phyloP scores from a whole-genome alignment of 1,140 invertebrate genomes.

The Anthonomus grandis region DNA sequence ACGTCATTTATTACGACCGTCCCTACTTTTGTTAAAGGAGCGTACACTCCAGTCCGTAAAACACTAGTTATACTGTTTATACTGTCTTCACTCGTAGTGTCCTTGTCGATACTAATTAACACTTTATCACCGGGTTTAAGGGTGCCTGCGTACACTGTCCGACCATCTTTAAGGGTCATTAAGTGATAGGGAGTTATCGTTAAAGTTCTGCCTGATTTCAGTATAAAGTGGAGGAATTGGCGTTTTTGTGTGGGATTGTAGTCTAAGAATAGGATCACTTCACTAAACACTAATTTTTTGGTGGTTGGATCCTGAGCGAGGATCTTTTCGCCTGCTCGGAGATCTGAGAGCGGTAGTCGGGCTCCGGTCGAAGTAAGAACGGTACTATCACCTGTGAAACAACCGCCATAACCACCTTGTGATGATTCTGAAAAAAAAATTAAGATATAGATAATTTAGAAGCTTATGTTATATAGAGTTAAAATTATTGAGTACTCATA shows the following conservation, averaged over 20 bases:
- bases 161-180: constrained; percentile 51
- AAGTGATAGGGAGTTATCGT: constrained; percentile 85
- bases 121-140: constrained; percentile 53
- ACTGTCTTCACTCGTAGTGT: constrained; percentile 56
- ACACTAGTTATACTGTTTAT: constrained; percentile 61
- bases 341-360: constrained; percentile 61
- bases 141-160: constrained; percentile 59
- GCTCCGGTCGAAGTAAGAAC: constrained; percentile 58
- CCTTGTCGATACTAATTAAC: constrained; percentile 52
- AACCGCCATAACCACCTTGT: constrained; percentile 76
- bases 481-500: too few relatives aligned
- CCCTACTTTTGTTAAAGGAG: constrained; percentile 84
- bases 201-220: constrained; percentile 65
- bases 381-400: constrained; percentile 67
- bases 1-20: constrained; percentile 89
- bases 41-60: constrained; percentile 72
- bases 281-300: constrained; percentile 72
- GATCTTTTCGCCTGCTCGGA: constrained; percentile 77
- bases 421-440: constrained; percentile 80
- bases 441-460: too few relatives aligned
- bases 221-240: constrained; percentile 69
- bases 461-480: too few relatives aligned
- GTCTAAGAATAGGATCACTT: constrained; percentile 89
- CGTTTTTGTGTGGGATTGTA: constrained; percentile 63
- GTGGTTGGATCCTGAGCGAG: constrained; percentile 64